phyloP scores from a whole-genome alignment of 2,113 vertebrate species.

The Rana temporaria region DNA sequence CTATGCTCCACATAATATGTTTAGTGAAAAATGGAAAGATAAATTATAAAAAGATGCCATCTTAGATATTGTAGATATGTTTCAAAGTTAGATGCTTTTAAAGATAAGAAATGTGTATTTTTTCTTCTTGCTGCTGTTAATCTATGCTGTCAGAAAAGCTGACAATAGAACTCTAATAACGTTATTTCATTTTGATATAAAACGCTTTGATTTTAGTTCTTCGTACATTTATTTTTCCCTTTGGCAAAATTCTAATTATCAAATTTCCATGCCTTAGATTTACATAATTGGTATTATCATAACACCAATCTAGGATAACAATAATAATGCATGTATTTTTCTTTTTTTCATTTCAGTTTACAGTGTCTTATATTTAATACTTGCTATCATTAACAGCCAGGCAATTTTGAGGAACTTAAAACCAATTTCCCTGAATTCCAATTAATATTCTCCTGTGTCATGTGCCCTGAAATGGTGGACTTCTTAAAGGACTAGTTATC shows the following conservation, averaged over 20 bases:
- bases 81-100: conserved; percentile 19
- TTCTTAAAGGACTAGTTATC: too few species aligned
- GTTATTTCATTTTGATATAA: conserved; percentile 6
- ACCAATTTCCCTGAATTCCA: background rate
- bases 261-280: conserved; percentile 15
- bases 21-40: conserved; percentile 13
- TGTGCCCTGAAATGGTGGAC: too few species aligned
- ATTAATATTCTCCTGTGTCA: background rate
- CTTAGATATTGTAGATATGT: conserved; percentile 9
- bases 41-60: background rate
- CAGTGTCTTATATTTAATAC: background rate
- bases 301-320: background rate
- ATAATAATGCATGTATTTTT: background rate
- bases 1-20: conserved; percentile 11
- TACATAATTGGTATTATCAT: conserved; percentile 14
- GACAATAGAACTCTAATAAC: conserved; percentile 1
- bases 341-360: background rate
- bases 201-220: background rate
- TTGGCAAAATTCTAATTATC: conserved; percentile 36
- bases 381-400: background rate
- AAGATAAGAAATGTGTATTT: conserved; percentile 6
- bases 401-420: background rate
- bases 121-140: conserved; percentile 19
- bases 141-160: conserved; percentile 5
- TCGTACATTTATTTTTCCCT: conserved; percentile 16